Conservation (phyloP, 2,113 vertebrate genomes). For the Caloenas nicobarica region DNA sequence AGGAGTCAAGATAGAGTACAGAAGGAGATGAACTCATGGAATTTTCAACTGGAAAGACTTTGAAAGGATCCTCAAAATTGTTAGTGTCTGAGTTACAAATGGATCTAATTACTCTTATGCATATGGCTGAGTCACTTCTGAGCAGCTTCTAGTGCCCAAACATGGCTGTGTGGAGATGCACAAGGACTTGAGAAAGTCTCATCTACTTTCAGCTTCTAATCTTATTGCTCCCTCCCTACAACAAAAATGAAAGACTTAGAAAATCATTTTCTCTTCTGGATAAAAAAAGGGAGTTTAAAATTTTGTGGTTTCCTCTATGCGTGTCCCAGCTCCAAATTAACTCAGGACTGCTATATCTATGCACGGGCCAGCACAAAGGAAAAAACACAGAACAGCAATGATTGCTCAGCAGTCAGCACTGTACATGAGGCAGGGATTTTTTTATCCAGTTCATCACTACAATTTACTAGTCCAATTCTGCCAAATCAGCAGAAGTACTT, state of each 20-base stretch:
- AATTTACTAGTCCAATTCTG: constrained; percentile 31
- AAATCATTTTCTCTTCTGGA: constrained; percentile 3
- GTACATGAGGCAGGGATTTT: constrained; percentile 58
- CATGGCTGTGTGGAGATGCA: neutral
- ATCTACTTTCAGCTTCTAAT: neutral
- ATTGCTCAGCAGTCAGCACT: constrained; percentile 61
- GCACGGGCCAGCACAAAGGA: constrained; percentile 19
- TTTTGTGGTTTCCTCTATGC: neutral
- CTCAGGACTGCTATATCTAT: neutral
- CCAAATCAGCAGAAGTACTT: constrained; percentile 37
- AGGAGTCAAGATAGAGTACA: neutral
- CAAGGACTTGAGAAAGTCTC: neutral
- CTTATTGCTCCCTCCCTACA: neutral
- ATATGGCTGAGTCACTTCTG: neutral
- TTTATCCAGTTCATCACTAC: constrained; percentile 47
- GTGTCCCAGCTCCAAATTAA: neutral
- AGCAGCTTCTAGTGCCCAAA: neutral
- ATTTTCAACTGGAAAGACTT: neutral
- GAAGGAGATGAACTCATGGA: neutral
- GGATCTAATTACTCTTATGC: neutral
- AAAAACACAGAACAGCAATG: constrained; percentile 45
- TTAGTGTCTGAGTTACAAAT: neutral
- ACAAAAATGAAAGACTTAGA: neutral
- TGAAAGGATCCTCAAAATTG: neutral
- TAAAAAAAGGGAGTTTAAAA: neutral